Percentiles rank a stretch among this genome's conserved stretches.
Evolutionary conservation across 2,888 invertebrate genomes (phyloP).

Genomic region (Ernsta delagoae): DNA sequence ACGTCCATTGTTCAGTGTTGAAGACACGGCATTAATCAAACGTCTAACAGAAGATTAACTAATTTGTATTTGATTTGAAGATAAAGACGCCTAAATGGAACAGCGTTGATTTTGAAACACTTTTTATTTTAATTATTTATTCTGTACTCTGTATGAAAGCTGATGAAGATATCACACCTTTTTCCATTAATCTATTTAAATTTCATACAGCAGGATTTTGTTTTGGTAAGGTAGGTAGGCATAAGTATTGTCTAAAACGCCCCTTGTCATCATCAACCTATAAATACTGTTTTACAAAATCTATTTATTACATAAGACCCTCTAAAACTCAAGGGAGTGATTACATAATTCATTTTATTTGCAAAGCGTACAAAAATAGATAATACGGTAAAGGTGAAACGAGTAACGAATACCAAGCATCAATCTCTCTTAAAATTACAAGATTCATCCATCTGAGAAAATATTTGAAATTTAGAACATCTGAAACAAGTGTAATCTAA

Average conservation of each 20-base stretch:
- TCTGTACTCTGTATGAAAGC: too few relatives aligned
- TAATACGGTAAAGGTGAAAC: not conserved
- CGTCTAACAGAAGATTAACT: slow-evolving; percentile 17
- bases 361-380: slow-evolving; percentile 6
- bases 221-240: too few relatives aligned
- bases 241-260: too few relatives aligned
- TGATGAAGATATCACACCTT: too few relatives aligned
- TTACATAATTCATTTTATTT: not conserved
- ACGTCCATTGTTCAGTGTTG: slow-evolving; percentile 25
- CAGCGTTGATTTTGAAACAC: not conserved
- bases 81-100: slow-evolving; percentile 1
- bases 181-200: too few relatives aligned
- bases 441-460: slow-evolving; percentile 14
- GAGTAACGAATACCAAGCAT: not conserved
- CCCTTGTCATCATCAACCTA: too few relatives aligned
- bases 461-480: slow-evolving; percentile 12
- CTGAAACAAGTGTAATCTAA: not conserved
- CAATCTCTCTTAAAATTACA: slow-evolving; percentile 16
- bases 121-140: not conserved
- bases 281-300: too few relatives aligned
- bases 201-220: too few relatives aligned
- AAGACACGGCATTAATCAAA: slow-evolving; percentile 22
- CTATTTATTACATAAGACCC: too few relatives aligned
- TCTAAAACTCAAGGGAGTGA: not conserved
- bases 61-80: slow-evolving; percentile 24